phyloP scores from a whole-genome alignment of 2,113 vertebrate genomes.

The Orientallactaga bullata region DNA sequence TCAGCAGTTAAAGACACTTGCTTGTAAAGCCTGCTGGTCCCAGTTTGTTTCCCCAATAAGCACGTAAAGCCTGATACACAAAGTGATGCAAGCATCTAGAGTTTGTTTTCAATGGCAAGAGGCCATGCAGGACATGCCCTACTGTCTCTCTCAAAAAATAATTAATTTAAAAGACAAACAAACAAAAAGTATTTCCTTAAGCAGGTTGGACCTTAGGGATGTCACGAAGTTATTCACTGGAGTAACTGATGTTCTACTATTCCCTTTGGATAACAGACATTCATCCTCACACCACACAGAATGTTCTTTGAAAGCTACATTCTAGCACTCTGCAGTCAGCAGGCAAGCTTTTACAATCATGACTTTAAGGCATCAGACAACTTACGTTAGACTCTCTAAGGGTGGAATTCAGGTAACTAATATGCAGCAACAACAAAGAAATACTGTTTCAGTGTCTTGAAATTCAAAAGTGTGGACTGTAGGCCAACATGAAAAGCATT shows the following conservation, averaged over 20 bases:
- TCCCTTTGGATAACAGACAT: not conserved
- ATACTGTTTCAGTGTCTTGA: not conserved
- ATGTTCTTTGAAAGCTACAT: not conserved
- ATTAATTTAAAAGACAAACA: too few species aligned
- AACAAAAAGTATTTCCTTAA: too few species aligned
- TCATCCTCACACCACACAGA: not conserved
- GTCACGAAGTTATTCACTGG: not conserved
- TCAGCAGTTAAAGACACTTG: too few species aligned
- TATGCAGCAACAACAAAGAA: not conserved
- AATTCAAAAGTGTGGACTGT: not conserved
- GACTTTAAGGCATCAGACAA: not conserved
- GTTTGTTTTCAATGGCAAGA: too few species aligned
- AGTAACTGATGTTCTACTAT: not conserved
- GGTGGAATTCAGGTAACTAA: not conserved
- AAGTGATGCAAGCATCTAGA: too few species aligned
- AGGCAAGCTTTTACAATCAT: not conserved
- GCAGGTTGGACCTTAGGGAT: not conserved
- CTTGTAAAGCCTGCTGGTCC: too few species aligned
- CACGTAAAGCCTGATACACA: too few species aligned
- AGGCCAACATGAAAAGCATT: not conserved
- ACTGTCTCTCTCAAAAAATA: too few species aligned
- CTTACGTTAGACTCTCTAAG: not conserved
- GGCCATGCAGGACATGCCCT: too few species aligned
- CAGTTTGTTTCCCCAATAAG: too few species aligned
- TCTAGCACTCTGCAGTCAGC: not conserved